Base-by-base conservation (phyloP, 92 coral and sea anemone genomes). In the Phymanthus crucifer region DNA sequence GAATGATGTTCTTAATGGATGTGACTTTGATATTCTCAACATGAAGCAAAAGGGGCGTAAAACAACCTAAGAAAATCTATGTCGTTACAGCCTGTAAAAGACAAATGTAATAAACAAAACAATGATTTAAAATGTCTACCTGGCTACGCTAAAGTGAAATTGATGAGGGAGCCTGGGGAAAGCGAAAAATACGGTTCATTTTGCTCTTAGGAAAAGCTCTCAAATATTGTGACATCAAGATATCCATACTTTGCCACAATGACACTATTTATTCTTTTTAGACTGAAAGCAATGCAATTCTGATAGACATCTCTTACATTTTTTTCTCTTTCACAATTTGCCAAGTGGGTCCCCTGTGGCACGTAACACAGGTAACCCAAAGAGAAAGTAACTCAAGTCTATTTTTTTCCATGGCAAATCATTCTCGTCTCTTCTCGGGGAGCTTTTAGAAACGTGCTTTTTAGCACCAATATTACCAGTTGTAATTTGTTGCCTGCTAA, bases 301-400 rank as follows among this genome's bases (percentile, higher is more conserved):
- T 43, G 48, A 11, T 14, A 43, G 14, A 17, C 18, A 7, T 6
- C 48, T 10, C 14, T 43, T 17, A 11, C 48, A 43, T 17, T 43
- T 43, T 43, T 43, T 10, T 17, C 1, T 3, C 48, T 43, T 54
- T 54, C 27, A 19, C n/a, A 27, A 0, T 24, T 6, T 43, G 13
- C 13, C 48, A 43, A 43, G 14, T 43, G 74, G 74, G 52, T 34
- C 37, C 17, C 40, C 47, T 70, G 74, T 70, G 50, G 74, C 23
- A 9, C 32, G 36, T 26, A 70, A 40, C 74, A 70, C 74, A 70
- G 74, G 74, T 70, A 70, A 23, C 74, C 74, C 74, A 70, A 32
- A 23, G 74, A 35, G 27, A 54, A 54, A 54, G 7, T 21, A 54
- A 6, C 4, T 27, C 68, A 61, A 24, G 26, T 54, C 12, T 43